Evolutionary conservation across 2,888 invertebrate species (phyloP).

Genomic region (Sericinus montela): DNA sequence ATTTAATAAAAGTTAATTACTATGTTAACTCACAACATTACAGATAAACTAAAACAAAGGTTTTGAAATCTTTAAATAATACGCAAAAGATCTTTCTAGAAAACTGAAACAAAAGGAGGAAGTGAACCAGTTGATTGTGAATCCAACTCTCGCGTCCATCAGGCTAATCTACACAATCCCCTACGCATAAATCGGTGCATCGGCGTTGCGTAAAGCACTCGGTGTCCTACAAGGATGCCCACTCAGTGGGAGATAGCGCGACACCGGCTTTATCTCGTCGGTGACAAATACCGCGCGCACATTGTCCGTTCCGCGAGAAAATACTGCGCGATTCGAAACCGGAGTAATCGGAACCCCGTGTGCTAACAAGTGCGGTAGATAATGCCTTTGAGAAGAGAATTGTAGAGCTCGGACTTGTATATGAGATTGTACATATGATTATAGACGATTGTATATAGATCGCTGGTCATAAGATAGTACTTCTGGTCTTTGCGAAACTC

Average conservation of each 20-base stretch:
- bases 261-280: conserved; percentile 37
- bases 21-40: no score
- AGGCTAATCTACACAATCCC: conserved; percentile 48
- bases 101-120: conserved; percentile 18
- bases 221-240: conserved; percentile 40
- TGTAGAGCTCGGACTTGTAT: conserved; percentile 2
- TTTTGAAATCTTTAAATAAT: no score
- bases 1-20: no score
- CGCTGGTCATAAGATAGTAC: no score
- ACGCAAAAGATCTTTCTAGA: no score
- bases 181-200: conserved; percentile 50
- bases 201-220: conserved; percentile 43
- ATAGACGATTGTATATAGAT: no score
- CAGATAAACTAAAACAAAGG: no score
- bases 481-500: no score
- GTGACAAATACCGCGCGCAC: conserved; percentile 37
- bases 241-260: conserved; percentile 35
- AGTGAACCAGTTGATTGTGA: conserved; percentile 17
- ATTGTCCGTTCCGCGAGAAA: conserved; percentile 13
- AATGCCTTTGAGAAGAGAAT: conserved; percentile 1
- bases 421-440: no score
- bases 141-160: conserved; percentile 38
- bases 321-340: conserved; percentile 14
- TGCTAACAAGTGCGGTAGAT: conserved; percentile 5
- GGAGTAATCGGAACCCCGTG: conserved; percentile 9